Conservation (phyloP, 1,140 invertebrate species). For the Leptinotarsa defecta region DNA sequence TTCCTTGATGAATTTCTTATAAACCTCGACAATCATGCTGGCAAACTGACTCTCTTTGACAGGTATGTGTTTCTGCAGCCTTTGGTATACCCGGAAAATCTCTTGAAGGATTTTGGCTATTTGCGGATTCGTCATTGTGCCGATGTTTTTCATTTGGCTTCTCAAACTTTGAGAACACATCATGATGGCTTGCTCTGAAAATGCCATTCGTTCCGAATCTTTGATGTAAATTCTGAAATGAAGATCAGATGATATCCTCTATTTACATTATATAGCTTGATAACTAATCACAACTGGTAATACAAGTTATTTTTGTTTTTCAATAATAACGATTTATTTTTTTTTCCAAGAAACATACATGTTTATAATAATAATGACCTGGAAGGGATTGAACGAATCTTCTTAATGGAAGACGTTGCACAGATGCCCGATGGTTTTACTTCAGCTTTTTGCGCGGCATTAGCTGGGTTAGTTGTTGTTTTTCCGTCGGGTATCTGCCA, state of each 20-base stretch:
- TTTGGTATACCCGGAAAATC: conserved; percentile 66
- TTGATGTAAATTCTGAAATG: conserved; percentile 73
- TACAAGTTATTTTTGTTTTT: too few species aligned
- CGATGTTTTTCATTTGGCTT: conserved; percentile 52
- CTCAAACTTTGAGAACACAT: conserved; percentile 69
- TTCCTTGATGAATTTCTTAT: conserved; percentile 60
- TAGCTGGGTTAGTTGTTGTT: too few species aligned
- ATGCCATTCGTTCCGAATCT: conserved; percentile 76
- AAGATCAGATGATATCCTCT: background rate
- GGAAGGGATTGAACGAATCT: too few species aligned
- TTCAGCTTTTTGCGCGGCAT: too few species aligned
- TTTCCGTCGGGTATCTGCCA: too few species aligned
- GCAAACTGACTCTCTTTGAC: conserved; percentile 62
- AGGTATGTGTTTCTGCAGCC: conserved; percentile 64
- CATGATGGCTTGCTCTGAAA: conserved; percentile 74
- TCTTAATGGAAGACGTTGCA: too few species aligned
- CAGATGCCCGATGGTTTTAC: too few species aligned
- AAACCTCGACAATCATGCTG: conserved; percentile 65
- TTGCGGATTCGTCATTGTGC: conserved; percentile 41
- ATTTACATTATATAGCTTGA: conserved; percentile 55
- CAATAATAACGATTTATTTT: too few species aligned
- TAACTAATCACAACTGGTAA: too few species aligned
- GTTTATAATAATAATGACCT: too few species aligned
- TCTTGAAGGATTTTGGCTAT: conserved; percentile 61
- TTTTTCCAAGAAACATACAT: too few species aligned